Evolutionary conservation across 2,113 vertebrate species (phyloP).

Genomic region (Struthidea cinerea): DNA sequence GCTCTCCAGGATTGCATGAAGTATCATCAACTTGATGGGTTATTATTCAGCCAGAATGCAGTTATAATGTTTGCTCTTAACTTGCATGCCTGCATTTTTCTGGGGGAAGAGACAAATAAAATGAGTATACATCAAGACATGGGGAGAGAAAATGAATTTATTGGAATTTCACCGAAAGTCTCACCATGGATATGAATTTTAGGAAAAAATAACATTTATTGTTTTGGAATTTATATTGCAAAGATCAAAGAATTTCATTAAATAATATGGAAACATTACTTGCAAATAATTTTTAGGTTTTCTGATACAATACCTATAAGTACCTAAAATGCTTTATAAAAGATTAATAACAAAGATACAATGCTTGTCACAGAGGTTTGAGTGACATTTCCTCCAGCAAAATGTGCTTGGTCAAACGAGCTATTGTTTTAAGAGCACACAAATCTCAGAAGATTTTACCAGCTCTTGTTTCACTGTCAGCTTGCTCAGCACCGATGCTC

Average conservation of each 20-base stretch:
- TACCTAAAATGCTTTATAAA: neutral
- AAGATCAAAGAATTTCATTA: neutral
- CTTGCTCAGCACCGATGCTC: neutral
- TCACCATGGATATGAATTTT: neutral
- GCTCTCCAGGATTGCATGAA: neutral
- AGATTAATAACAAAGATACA: neutral
- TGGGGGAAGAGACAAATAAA: neutral
- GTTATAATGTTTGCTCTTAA: neutral
- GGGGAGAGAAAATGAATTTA: neutral
- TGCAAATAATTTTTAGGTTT: neutral
- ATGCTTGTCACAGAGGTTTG: neutral
- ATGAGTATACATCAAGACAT: neutral
- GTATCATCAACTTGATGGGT: neutral
- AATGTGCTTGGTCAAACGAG: neutral
- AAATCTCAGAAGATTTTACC: neutral
- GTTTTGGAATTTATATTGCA: neutral
- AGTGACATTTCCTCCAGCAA: neutral
- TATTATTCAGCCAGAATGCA: neutral
- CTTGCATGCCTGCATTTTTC: neutral
- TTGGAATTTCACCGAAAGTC: neutral
- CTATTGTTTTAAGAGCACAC: neutral
- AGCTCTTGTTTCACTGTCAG: neutral
- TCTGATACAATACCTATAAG: neutral
- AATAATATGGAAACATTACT: neutral
- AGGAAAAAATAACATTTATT: neutral